Evolutionary conservation across 2,888 invertebrate genomes (phyloP), one percentile per base, ranked within the genome.

Genomic region (Drosophila trichaetosa): DNA sequence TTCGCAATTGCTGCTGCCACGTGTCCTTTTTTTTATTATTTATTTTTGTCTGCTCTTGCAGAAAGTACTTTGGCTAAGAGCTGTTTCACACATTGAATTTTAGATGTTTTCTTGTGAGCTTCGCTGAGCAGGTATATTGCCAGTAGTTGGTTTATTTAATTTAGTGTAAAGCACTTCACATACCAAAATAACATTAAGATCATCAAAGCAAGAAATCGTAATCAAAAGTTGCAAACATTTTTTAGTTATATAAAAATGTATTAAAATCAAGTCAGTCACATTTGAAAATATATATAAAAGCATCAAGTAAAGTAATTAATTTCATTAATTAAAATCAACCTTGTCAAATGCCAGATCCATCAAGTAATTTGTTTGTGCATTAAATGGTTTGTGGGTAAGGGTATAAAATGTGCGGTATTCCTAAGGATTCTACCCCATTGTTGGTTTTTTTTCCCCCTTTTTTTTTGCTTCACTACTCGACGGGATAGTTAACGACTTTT

Each of bases 1-100:
- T 85, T 70, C 68, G 79, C 81, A 75, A 85, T 85, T 76, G 85
- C 67, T 62, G 11, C n/a, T 52, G 71, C 68, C 76, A 72, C 82
- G 76, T 79, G 76, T 73, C 76, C 69, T 52, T 46, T 58, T 51
- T 21, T 21, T 46, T n/a, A n/a, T n/a, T 42, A 6, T 16, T 51
- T 34, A 4, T 16, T 27, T 48, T 7, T 33, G 24, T 27, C 27
- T 56, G 24, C 58, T 31, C 56, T 65, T 13, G 21, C 18, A 6
- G 13, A 34, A 29, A 24, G 34, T n/a, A 6, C 24, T 33, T 48
- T 21, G 11, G 7, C 31, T 18, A n/a, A 24, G 21, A 40, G 33
- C 33, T 51, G 29, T 38, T n/a, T 29, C 2, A 38, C 24, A 33
- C 13, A 46, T 46, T 3, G 18, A 6, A 42, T 7, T 27, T 38